phyloP scores from a whole-genome alignment of 2,888 invertebrate species.

The Hylaea fasciaria region DNA sequence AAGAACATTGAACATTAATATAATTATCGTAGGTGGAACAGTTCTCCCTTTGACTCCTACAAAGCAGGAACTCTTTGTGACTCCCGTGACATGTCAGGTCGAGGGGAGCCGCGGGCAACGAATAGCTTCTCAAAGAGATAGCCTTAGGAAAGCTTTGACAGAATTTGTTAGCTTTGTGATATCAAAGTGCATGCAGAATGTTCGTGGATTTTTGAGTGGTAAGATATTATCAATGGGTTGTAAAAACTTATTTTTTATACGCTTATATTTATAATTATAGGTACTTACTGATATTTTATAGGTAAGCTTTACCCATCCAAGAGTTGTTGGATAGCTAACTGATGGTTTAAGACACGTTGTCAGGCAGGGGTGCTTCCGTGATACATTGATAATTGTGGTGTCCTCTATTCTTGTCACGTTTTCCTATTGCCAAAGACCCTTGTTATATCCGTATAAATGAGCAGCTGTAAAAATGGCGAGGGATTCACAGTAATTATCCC shows the following conservation, averaged over 20 bases:
- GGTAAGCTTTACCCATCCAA: not conserved
- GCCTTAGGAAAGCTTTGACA: constrained; percentile 4
- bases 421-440: constrained; percentile 2
- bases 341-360: constrained; percentile 11
- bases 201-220: not conserved
- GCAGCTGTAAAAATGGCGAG: too few species aligned
- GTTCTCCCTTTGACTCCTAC: not conserved
- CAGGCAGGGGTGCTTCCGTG: not conserved
- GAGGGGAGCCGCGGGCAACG: not conserved
- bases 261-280: too few species aligned
- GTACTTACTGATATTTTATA: not conserved
- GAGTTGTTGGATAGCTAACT: constrained; percentile 21
- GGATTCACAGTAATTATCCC: not conserved
- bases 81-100: not conserved
- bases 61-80: not conserved
- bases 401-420: constrained; percentile 14
- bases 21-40: not conserved
- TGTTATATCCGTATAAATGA: not conserved
- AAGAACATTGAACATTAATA: too few species aligned
- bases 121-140: constrained; percentile 4
- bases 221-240: too few species aligned
- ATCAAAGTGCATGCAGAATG: not conserved
- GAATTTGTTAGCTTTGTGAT: not conserved
- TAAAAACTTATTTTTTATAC: too few species aligned
- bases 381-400: too few species aligned